These are phyloP conservation scores for Mechanitis messenoides DNA, from an alignment of 2,888 invertebrate genomes.

Conservation along the genomic window DNA sequence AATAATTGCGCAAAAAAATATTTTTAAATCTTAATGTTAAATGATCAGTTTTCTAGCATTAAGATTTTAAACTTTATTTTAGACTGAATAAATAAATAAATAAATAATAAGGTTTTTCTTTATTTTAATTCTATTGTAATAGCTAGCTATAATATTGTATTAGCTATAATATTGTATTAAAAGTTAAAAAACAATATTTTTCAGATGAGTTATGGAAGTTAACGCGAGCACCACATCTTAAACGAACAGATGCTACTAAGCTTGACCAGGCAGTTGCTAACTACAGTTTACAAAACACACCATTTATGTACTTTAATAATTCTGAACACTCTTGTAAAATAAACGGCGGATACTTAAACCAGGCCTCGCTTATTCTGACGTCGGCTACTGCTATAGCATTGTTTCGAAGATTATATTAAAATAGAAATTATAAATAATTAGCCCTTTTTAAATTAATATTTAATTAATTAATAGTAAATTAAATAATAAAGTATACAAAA, in stretches of 20 bases:
- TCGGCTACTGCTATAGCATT: conserved; percentile 53
- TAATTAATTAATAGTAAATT: too few relatives aligned
- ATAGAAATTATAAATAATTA: not conserved
- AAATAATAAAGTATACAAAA: too few relatives aligned
- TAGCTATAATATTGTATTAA: too few relatives aligned
- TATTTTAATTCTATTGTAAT: too few relatives aligned
- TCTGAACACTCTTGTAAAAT: conserved; percentile 59
- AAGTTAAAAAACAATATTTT: conserved; percentile 22
- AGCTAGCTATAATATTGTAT: too few relatives aligned
- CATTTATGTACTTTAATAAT: conserved; percentile 55
- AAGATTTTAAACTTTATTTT: too few relatives aligned
- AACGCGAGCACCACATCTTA: conserved; percentile 56
- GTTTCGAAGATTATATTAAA: conserved; percentile 49
- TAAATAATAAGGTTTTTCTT: too few relatives aligned
- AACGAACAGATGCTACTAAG: conserved; percentile 52
- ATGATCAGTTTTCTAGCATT: too few relatives aligned
- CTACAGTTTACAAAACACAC: conserved; percentile 49
- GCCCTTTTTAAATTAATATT: too few relatives aligned
- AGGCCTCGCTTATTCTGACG: conserved; percentile 48
- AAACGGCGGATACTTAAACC: conserved; percentile 46
- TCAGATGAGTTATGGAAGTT: conserved; percentile 68
- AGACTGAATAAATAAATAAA: too few relatives aligned
- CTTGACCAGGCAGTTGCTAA: conserved; percentile 53
- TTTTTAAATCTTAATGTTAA: too few relatives aligned
- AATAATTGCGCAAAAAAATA: too few relatives aligned